These are phyloP conservation scores for Microcebus lehilahytsara DNA, from an alignment of 2,113 vertebrate species.

Conservation along the genomic window DNA sequence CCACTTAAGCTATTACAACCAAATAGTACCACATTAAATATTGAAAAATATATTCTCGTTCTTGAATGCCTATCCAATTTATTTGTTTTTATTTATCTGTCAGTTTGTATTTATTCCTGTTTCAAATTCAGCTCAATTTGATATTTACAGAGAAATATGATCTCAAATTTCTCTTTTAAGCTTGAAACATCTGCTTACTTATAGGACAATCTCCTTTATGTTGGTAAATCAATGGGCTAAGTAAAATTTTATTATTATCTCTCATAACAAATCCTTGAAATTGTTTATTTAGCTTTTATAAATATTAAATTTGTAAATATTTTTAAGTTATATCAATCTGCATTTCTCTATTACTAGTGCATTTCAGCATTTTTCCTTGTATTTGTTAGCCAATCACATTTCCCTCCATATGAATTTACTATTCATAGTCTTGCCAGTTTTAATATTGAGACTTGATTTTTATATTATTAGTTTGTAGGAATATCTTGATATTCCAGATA, in stretches of 20 bases:
- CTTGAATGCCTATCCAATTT: background rate
- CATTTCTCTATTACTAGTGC: background rate
- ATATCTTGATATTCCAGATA: background rate
- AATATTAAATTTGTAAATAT: background rate
- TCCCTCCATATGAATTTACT: background rate
- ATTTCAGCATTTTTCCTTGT: background rate
- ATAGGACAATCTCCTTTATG: background rate
- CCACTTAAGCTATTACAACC: background rate
- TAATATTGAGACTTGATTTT: background rate
- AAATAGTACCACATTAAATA: background rate
- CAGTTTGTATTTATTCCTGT: background rate
- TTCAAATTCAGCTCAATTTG: background rate
- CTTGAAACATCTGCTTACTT: background rate
- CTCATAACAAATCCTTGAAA: background rate
- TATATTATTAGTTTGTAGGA: background rate
- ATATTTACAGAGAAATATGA: background rate
- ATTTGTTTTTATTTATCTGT: background rate
- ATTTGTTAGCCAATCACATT: background rate
- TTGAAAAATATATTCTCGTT: background rate
- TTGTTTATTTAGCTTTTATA: background rate
- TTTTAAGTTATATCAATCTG: background rate
- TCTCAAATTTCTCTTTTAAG: background rate
- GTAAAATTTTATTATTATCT: background rate
- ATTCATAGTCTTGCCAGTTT: background rate
- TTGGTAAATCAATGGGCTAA: background rate